A percentile compares a stretch with the other conserved stretches of the same genome.
phyloP scores from a whole-genome alignment of 2,797 vertebrate genomes.

The Ataeniobius toweri region DNA sequence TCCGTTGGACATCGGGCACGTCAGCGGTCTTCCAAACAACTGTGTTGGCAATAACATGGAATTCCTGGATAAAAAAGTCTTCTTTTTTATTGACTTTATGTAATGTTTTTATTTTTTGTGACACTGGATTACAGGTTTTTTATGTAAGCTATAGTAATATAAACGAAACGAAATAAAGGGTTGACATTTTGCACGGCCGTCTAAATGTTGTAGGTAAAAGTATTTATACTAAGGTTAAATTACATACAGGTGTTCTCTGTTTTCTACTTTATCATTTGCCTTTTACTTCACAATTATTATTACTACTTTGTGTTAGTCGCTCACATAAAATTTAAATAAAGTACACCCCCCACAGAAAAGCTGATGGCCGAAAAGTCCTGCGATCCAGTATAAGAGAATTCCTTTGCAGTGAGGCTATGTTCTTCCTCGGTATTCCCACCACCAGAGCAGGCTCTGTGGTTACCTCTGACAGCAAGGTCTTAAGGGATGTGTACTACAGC shows the following conservation, averaged over 20 bases:
- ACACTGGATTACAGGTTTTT: too few species aligned
- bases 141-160: too few species aligned
- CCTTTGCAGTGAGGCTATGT: constrained; percentile 95
- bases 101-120: too few species aligned
- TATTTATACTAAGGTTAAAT: not conserved
- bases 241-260: not conserved
- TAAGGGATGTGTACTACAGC: constrained; percentile 89
- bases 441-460: constrained; percentile 91
- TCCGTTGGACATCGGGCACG: too few species aligned
- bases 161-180: too few species aligned
- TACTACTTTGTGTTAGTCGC: fast-evolving
- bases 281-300: not conserved
- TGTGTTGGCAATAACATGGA: too few species aligned
- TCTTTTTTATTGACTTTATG: too few species aligned
- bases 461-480: constrained; percentile 86
- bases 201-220: not conserved
- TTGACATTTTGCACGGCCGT: not conserved
- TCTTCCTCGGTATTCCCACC: constrained; percentile 90
- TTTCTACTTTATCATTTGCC: not conserved
- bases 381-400: constrained; percentile 96
- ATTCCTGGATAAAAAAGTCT: too few species aligned
- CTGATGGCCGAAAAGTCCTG: constrained; percentile 95
- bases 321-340: not conserved
- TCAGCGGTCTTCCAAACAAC: too few species aligned
- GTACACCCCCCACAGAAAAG: constrained; percentile 79